A percentile compares a stretch with the other conserved stretches of the same genome.
These are phyloP conservation scores for Andrena trimmerana DNA, from an alignment of 2,888 invertebrate species.

Conservation along the genomic window DNA sequence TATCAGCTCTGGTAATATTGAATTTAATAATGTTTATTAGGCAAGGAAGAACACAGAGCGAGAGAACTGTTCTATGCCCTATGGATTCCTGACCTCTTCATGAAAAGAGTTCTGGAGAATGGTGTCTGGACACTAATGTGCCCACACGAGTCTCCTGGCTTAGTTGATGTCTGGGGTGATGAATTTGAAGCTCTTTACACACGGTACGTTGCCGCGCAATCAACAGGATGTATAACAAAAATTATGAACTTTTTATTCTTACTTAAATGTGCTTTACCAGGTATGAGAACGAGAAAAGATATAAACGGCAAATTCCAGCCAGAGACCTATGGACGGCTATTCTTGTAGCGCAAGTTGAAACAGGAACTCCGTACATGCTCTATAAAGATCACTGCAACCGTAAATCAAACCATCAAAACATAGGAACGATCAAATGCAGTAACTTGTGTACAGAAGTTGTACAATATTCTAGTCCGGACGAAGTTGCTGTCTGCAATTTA, in stretches of 20 bases:
- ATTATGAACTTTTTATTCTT: constrained; percentile 1
- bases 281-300: constrained; percentile 94
- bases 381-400: constrained; percentile 98
- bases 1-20: not conserved
- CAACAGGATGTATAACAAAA: not conserved
- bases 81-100: constrained; percentile 99
- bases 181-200: constrained; percentile 96
- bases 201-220: constrained; percentile 85
- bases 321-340: constrained; percentile 97
- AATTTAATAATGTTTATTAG: constrained; percentile 59
- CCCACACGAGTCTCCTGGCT: constrained; percentile 96
- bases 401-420: constrained; percentile 98
- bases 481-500: constrained; percentile 98
- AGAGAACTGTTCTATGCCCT: constrained; percentile 98
- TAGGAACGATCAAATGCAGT: constrained; percentile 99
- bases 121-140: constrained; percentile 98
- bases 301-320: constrained; percentile 90
- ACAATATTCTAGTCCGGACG: constrained; percentile 96
- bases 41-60: constrained; percentile 97
- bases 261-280: constrained; percentile 76
- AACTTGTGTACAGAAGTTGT: constrained; percentile 99
- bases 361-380: constrained; percentile 98
- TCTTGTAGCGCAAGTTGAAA: constrained; percentile 97
- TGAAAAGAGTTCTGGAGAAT: constrained; percentile 95
- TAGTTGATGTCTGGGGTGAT: constrained; percentile 97